Evolutionary conservation across 2,888 invertebrate genomes (phyloP), one percentile per base, ranked within the genome.

Genomic region (Adelognathus sp.): DNA sequence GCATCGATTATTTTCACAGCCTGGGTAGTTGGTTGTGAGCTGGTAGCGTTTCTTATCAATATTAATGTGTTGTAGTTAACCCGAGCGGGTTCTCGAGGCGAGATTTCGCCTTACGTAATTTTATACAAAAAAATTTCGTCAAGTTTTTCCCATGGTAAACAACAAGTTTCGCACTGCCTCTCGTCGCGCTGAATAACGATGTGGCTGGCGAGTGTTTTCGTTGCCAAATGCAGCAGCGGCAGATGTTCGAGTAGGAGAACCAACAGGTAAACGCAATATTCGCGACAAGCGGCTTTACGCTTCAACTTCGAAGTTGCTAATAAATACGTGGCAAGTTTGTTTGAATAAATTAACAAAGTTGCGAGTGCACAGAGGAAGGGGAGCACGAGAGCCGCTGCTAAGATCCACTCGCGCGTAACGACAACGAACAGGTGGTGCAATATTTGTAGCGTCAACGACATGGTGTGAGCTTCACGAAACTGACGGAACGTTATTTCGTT

Each of bases 291-390:
- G 29, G 69, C 63, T 70, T 64, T 61, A 41, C n/a, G n/a, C 66
- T 63, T 18, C 56, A 63, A 52, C 78, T 56, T 63, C 76, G 64
- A 73, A 79, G 76, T 76, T 79, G 31, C 69, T 79, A 73, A 79
- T 81, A 79, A 70, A 80, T 78, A 78, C 75, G 64, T 63, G 61
- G 69, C 69, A 73, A 81, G 69, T 67, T 81, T 73, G 77, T 67
- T 64, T 63, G 78, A 78, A 80, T 80, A 80, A 77, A 80, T 80
- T 78, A 80, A 71, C 70, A 63, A 80, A 80, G 80, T 80, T 80
- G 54, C n/a, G 66, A 67, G 74, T 52, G 41, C 5, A 31, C 31
- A 18, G 36, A 11, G n/a, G 14, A 7, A 21, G 58, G 21, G 56
- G 36, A 39, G 18, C 6, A 7, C n/a, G 36, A 27, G 67, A 44